These are phyloP conservation scores for Melinaea menophilus DNA, from an alignment of 2,888 invertebrate species.

Conservation along the genomic window DNA sequence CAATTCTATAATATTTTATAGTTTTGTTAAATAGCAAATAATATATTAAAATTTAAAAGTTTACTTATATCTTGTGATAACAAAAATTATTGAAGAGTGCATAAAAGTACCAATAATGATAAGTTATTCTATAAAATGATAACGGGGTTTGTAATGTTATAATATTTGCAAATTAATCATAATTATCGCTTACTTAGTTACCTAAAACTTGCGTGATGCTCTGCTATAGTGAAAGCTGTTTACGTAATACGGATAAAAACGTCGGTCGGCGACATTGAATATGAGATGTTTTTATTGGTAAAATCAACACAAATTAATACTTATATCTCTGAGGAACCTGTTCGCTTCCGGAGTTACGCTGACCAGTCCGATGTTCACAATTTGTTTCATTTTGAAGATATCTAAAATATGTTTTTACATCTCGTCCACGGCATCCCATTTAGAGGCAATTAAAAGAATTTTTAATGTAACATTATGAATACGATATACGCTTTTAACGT, in stretches of 20 bases:
- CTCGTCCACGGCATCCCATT: constrained; percentile 34
- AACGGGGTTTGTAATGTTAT: not conserved
- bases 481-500: constrained; percentile 19
- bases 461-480: constrained; percentile 25
- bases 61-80: no score
- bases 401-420: constrained; percentile 41
- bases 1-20: no score
- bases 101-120: no score
- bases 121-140: not conserved
- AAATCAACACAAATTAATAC: constrained; percentile 67
- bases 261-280: constrained; percentile 39
- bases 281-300: constrained; percentile 58
- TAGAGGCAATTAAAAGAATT: constrained; percentile 30
- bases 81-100: no score
- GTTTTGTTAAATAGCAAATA: no score
- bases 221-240: constrained; percentile 66
- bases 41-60: no score
- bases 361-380: constrained; percentile 55
- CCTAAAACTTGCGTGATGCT: constrained; percentile 68
- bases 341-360: constrained; percentile 74
- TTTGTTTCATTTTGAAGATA: constrained; percentile 50
- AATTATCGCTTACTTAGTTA: constrained; percentile 52
- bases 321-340: constrained; percentile 62
- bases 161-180: constrained; percentile 28
- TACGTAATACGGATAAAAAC: constrained; percentile 47